Conservation (phyloP, 2,113 vertebrate species). For the Dolichotis patagonum region DNA sequence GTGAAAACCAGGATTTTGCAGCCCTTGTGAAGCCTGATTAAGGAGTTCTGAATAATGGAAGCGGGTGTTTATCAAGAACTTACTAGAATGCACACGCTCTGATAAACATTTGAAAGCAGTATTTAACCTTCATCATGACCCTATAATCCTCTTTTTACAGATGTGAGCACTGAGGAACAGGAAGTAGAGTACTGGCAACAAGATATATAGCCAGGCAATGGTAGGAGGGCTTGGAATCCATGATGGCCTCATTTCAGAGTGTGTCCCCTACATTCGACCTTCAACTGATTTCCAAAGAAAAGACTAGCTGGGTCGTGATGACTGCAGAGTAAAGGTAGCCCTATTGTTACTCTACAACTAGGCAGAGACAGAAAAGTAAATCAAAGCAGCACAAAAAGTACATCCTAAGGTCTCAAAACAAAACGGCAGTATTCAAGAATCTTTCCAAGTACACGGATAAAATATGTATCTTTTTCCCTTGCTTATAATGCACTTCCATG, state of each 20-base stretch:
- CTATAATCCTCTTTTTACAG: background rate
- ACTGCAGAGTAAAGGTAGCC: background rate
- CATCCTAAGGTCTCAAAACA: background rate
- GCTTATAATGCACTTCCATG: background rate
- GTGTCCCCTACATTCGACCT: background rate
- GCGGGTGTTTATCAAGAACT: background rate
- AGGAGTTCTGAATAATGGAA: background rate
- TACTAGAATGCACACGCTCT: background rate
- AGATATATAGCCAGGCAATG: background rate
- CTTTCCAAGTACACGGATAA: background rate
- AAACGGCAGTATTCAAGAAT: background rate
- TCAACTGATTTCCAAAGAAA: background rate
- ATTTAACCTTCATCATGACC: background rate
- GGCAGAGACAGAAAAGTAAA: background rate
- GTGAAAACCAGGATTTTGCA: background rate
- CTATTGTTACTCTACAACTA: background rate
- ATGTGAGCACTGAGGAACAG: background rate
- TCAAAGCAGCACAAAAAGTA: background rate
- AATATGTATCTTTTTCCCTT: background rate
- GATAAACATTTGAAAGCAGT: background rate
- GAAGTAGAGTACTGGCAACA: background rate
- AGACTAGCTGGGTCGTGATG: background rate
- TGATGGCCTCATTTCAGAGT: background rate
- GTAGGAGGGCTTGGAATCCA: background rate
- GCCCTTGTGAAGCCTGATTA: background rate